phyloP scores from a whole-genome alignment of 2,888 invertebrate genomes.

The Cephus pulcher region DNA sequence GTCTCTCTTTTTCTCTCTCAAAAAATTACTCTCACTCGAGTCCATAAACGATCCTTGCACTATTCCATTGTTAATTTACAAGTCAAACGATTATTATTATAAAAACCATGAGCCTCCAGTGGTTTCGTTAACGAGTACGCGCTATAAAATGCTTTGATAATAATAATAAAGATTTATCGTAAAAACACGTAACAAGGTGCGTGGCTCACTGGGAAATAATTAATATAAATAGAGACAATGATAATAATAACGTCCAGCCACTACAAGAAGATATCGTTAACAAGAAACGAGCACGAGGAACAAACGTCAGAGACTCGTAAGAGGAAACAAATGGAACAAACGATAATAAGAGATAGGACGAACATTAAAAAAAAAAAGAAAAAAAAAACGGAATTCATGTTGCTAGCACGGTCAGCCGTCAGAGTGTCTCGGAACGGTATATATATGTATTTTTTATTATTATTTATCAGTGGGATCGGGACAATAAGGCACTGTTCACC shows the following conservation, averaged over 20 bases:
- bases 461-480: constrained; percentile 47
- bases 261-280: too few species aligned
- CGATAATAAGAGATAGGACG: constrained; percentile 13
- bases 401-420: constrained; percentile 22
- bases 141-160: neutral
- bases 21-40: too few species aligned
- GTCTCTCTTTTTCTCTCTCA: too few species aligned
- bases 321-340: constrained; percentile 24
- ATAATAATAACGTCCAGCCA: neutral
- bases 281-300: too few species aligned
- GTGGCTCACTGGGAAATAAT: too few species aligned
- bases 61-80: too few species aligned
- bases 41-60: too few species aligned
- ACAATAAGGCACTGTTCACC: constrained; percentile 67
- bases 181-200: too few species aligned
- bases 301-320: constrained; percentile 3
- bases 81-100: too few species aligned
- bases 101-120: too few species aligned
- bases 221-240: neutral
- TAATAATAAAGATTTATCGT: neutral
- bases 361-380: constrained; percentile 15
- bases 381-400: constrained; percentile 27
- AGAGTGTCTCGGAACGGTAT: constrained; percentile 26
- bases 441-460: too few species aligned
- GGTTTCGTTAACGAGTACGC: too few species aligned